Evolutionary conservation across 2,113 vertebrate genomes (phyloP), one percentile per base, ranked within the genome.

Genomic region (Montifringilla adamsi): DNA sequence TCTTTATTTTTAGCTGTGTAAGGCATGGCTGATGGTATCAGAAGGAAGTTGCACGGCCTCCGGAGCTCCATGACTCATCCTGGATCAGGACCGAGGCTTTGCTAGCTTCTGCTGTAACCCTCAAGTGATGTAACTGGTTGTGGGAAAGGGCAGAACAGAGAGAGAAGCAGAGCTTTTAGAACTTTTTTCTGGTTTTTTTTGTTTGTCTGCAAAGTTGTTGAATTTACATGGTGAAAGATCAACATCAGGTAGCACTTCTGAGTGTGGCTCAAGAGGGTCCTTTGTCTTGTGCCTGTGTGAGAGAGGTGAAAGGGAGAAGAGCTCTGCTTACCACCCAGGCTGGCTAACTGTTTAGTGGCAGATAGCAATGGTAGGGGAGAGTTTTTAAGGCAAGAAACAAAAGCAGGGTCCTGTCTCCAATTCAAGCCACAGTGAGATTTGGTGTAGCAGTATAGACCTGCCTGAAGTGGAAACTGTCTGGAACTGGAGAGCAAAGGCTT

Each of bases 1-100:
- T 93, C 88, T 92, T 88, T 93, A 90, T 94, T 96, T 95, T 96
- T 94, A 94, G 88, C 59, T 5, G 9, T 56, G 52, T 47, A 66
- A 89, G 87, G 41, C 64, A 59, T 35, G 37, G 62, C n/a, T 79
- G 93, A 92, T 89, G 81, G 74, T 95, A 92, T 94, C 91, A 81
- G 84, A 79, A 92, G 91, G 95, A 94, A 89, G 87, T 69, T 75
- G 59, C 67, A 39, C 0, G 4, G 70, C 52, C 87, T 94, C 43
- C 15, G 3, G 73, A 76, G 91, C 69, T 89, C 76, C 1, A 2
- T 95, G 94, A 89, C 73, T 94, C 96, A 93, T 78, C 56, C n/a
- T 93, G 91, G 87, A 95, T 93, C 81, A 93, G 87, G 81, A 90
- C 84, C 1, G 23, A 92, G 77, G 44, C 69, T 94, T 90, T 11